These are phyloP conservation scores for Chloroceryle aenea DNA, from an alignment of 2,113 vertebrate genomes.

Conservation along the genomic window DNA sequence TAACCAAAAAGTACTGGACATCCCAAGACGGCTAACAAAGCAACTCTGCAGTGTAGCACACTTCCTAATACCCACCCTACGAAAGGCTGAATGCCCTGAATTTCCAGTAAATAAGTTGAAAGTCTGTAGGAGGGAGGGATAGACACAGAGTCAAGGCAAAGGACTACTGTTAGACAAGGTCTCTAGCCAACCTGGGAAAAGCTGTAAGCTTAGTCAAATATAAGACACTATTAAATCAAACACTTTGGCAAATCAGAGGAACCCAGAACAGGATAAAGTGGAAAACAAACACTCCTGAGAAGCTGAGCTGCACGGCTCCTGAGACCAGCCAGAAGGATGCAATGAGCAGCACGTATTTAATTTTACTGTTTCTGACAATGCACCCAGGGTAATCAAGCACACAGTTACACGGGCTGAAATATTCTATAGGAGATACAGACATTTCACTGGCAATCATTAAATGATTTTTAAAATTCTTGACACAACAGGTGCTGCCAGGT, in stretches of 20 bases:
- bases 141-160: not conserved
- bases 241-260: not conserved
- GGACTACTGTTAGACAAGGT: accelerated
- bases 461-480: not conserved
- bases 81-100: not conserved
- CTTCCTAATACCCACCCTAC: not conserved
- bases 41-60: not conserved
- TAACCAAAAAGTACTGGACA: not conserved
- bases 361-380: not conserved
- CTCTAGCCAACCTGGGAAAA: not conserved
- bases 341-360: not conserved
- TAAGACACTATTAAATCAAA: not conserved
- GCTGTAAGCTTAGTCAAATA: not conserved
- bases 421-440: not conserved
- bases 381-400: not conserved
- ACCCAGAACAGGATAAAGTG: not conserved
- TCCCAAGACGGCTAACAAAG: not conserved
- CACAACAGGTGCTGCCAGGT: not conserved
- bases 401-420: not conserved
- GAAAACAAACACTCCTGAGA: not conserved
- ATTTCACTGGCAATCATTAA: not conserved
- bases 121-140: not conserved
- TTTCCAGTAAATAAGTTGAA: not conserved
- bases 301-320: not conserved
- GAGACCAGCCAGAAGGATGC: not conserved